These are phyloP conservation scores for Dasypogon diadema DNA, from an alignment of 2,888 invertebrate species.

Conservation along the genomic window DNA sequence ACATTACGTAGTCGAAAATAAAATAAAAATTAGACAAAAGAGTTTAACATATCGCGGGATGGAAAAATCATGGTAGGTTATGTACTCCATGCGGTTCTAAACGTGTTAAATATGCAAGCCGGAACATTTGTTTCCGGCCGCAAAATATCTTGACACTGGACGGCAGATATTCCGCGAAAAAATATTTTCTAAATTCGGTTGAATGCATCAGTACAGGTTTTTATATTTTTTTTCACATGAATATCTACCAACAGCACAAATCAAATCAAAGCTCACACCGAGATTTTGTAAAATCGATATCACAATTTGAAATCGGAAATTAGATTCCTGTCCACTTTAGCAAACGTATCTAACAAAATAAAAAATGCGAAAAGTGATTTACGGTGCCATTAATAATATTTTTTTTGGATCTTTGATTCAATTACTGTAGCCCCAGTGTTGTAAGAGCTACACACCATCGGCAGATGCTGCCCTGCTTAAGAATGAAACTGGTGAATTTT, in stretches of 20 bases:
- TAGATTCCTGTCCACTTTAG: conserved; percentile 46
- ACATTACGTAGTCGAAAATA: too few relatives aligned
- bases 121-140: neutral
- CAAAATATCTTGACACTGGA: neutral
- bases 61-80: too few relatives aligned
- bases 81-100: too few relatives aligned
- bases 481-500: neutral
- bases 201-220: conserved; percentile 8
- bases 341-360: conserved; percentile 13
- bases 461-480: neutral
- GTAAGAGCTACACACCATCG: neutral
- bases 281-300: conserved; percentile 35
- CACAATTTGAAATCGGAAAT: conserved; percentile 49
- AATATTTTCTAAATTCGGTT: conserved; percentile 38
- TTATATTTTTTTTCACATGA: neutral
- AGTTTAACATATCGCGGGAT: too few relatives aligned
- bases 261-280: conserved; percentile 29
- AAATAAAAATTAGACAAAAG: too few relatives aligned
- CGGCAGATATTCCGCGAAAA: neutral
- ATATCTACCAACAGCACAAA: conserved; percentile 29
- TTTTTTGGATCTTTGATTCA: conserved; percentile 23
- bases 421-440: conserved; percentile 22
- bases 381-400: conserved; percentile 45
- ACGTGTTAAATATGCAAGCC: conserved; percentile 18
- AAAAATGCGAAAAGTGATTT: conserved; percentile 37